Evolutionary conservation across 2,888 invertebrate species (phyloP), one percentile per base, ranked within the genome.

Genomic region (Melolontha melolontha): DNA sequence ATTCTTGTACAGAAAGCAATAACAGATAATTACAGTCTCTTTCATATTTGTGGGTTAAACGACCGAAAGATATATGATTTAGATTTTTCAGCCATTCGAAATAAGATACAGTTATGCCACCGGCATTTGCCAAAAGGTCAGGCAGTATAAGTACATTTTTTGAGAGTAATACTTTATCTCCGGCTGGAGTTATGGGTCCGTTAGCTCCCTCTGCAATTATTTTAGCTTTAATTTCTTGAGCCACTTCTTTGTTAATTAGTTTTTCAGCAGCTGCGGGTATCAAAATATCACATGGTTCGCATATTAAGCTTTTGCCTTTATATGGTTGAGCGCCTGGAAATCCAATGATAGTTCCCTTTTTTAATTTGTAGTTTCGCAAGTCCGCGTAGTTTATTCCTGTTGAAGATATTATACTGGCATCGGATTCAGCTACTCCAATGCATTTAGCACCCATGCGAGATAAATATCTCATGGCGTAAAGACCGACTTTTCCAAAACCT

Each of bases 241-340:
- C 97, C 82, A 97, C 98, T 51, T 91, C 91, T 79, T 89, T 91
- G 77, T 91, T 92, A 76, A 98, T 93, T 72, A 94, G 93, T 82
- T 96, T 94, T 79, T 98, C 97, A 63, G 92, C 87, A 67, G 98
- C 98, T 72, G 97, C 97, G 0, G 97, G 97, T 66, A 98, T 91
- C 54, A 98, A 88, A 79, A 98, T 96, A 83, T 98, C 97, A 83
- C 97, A 97, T 71, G 92, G 90, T 82, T 97, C 96, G 77, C 86
- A 92, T 83, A 96, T 84, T 75, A 98, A 86, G 81, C 90, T 88
- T 75, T 93, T 64, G 2, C 68, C 68, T 39, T 71, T 69, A 14
- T 66, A 65, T 2, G 67, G 66, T 34, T 69, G 63, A 0, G 97
- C 96, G 68, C 93, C 92, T 40, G 96, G 96, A 86, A 94, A 98